phyloP scores from a whole-genome alignment of 2,113 vertebrate genomes.

The Thamnaconus septentrionalis region DNA sequence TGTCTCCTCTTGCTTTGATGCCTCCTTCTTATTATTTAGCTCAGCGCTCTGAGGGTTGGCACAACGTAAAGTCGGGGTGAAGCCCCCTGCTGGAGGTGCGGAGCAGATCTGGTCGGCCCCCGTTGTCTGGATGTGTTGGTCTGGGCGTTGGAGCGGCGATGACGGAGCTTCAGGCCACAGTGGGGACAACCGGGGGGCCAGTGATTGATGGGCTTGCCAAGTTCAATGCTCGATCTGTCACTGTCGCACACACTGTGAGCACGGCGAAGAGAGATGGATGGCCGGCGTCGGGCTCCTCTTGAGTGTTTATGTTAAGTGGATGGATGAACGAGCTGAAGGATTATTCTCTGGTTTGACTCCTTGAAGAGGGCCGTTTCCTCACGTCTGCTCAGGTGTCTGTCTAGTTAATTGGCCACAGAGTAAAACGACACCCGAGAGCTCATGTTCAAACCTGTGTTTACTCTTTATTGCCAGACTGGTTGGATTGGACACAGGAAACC shows the following conservation, averaged over 20 bases:
- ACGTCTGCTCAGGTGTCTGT: too few relatives aligned
- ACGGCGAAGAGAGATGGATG: conserved; percentile 62
- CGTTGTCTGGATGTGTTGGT: neutral
- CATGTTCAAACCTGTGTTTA: conserved; percentile 39
- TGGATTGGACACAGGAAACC: conserved; percentile 17
- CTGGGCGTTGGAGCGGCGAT: conserved; percentile 28
- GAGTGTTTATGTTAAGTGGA: conserved; percentile 40
- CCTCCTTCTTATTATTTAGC: too few relatives aligned
- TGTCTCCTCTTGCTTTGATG: too few relatives aligned
- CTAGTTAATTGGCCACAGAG: conserved; percentile 4
- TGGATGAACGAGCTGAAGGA: conserved; percentile 9
- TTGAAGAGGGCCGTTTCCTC: neutral
- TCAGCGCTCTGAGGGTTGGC: too few relatives aligned
- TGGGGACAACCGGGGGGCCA: conserved; percentile 26
- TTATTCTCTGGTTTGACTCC: neutral
- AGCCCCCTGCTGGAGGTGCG: conserved; percentile 17
- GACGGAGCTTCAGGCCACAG: conserved; percentile 25
- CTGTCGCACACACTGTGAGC: conserved; percentile 45
- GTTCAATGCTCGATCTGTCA: conserved; percentile 66
- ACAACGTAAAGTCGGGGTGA: conserved; percentile 1
- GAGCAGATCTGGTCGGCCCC: too few relatives aligned
- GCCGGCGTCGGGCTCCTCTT: conserved; percentile 28
- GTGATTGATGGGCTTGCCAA: conserved; percentile 68
- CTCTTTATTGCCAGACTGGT: conserved; percentile 21
- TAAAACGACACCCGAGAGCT: conserved; percentile 1